These are phyloP conservation scores for Drosophila orena DNA, from an alignment of 1,140 invertebrate genomes.

Conservation along the genomic window DNA sequence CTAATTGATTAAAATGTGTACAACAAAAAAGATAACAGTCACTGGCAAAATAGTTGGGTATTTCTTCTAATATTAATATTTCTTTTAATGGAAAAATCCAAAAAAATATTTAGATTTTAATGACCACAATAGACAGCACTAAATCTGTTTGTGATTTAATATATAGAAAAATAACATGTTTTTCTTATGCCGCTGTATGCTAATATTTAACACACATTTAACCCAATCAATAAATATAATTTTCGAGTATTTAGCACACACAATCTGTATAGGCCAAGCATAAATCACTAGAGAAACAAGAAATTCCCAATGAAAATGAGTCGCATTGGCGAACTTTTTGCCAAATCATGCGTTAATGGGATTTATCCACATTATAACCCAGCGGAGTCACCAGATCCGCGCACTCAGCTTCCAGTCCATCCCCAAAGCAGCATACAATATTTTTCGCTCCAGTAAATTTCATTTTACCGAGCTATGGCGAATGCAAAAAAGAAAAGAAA, in stretches of 20 bases:
- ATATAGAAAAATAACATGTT: not conserved
- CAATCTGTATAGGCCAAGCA: slow-evolving; percentile 8
- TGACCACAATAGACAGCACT: not conserved
- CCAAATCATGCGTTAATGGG: slow-evolving; percentile 50
- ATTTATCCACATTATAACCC: slow-evolving; percentile 41
- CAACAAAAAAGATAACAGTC: not conserved
- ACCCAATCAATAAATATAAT: slow-evolving; percentile 8
- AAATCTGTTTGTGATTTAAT: no score
- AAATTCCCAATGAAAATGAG: slow-evolving; percentile 23
- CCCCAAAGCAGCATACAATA: slow-evolving; percentile 4
- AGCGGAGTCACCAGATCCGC: slow-evolving; percentile 24
- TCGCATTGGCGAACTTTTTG: slow-evolving; percentile 29
- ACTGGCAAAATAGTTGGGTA: not conserved
- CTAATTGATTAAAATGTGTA: slow-evolving; percentile 41
- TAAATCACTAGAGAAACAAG: slow-evolving; percentile 20
- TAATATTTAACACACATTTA: not conserved
- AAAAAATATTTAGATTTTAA: not conserved
- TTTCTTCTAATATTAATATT: not conserved
- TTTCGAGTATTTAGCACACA: slow-evolving; percentile 23
- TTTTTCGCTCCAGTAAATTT: slow-evolving; percentile 53
- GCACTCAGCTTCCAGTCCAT: slow-evolving; percentile 12
- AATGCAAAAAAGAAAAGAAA: slow-evolving; percentile 32
- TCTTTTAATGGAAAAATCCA: not conserved
- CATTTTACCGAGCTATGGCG: slow-evolving; percentile 52
- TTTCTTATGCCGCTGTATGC: not conserved